Conservation (phyloP, 2,888 invertebrate genomes). For the Nomada goodeniana region DNA sequence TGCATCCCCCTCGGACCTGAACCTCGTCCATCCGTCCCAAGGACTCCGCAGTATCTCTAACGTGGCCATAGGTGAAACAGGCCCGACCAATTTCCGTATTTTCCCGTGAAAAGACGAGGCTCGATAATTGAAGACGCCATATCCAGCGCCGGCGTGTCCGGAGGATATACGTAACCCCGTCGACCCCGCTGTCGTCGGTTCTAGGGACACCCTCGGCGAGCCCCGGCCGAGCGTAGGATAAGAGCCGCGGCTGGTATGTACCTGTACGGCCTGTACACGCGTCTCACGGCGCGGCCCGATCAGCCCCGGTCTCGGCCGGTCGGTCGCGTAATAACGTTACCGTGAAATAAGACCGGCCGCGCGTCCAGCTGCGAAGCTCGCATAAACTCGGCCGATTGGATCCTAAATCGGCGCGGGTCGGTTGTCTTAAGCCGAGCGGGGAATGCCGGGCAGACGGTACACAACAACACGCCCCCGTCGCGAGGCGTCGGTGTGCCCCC, state of each 20-base stretch:
- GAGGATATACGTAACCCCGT: constrained; percentile 49
- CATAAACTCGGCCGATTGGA: constrained; percentile 78
- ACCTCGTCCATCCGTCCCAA: constrained; percentile 12
- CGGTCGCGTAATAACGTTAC: constrained; percentile 72
- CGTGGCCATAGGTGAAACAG: constrained; percentile 10
- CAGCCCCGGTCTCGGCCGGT: constrained; percentile 36
- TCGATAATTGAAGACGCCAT: constrained; percentile 50
- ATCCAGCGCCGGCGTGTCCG: not conserved
- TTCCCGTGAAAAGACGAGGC: constrained; percentile 42
- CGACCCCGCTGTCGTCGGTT: constrained; percentile 57
- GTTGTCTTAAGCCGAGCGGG: constrained; percentile 69
- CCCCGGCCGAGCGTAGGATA: constrained; percentile 40
- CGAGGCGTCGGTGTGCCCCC: constrained; percentile 42
- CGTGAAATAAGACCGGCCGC: constrained; percentile 74
- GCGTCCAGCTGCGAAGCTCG: constrained; percentile 77
- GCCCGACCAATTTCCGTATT: constrained; percentile 48
- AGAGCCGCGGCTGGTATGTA: constrained; percentile 30
- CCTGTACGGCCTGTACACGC: constrained; percentile 58
- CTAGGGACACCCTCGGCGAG: constrained; percentile 64
- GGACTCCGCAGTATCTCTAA: not conserved
- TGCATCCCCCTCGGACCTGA: not conserved
- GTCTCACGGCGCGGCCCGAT: constrained; percentile 39
- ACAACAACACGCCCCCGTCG: constrained; percentile 49
- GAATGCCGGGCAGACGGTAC: constrained; percentile 64
- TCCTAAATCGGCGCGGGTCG: constrained; percentile 76